A percentile compares a stretch with the other conserved stretches of the same genome.
These are phyloP conservation scores for Amphiprion percula DNA, from an alignment of 2,113 vertebrate genomes.

Conservation along the genomic window DNA sequence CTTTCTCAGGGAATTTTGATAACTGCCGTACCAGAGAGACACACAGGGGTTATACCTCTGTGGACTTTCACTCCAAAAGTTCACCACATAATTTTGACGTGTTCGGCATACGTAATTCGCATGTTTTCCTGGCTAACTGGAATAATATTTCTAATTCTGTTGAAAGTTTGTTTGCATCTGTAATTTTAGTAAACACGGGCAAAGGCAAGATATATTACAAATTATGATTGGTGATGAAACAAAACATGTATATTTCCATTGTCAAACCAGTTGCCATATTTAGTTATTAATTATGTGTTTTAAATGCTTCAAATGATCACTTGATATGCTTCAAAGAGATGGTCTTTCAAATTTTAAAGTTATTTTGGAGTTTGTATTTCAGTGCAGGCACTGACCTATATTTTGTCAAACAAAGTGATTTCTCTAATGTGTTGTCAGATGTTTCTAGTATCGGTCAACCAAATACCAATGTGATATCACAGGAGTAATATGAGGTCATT, in stretches of 20 bases:
- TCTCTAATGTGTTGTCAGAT: not conserved
- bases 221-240: not conserved
- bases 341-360: too few relatives aligned
- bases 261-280: too few relatives aligned
- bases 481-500: not conserved
- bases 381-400: too few relatives aligned
- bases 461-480: not conserved
- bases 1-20: constrained; percentile 1
- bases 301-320: too few relatives aligned
- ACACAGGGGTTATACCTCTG: not conserved
- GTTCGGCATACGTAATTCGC: not conserved
- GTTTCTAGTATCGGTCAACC: too few relatives aligned
- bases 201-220: not conserved
- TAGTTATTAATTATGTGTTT: too few relatives aligned
- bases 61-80: not conserved
- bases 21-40: not conserved
- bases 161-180: not conserved
- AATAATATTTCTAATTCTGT: not conserved
- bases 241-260: too few relatives aligned
- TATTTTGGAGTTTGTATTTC: too few relatives aligned
- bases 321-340: too few relatives aligned
- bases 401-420: not conserved
- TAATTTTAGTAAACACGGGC: not conserved
- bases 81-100: not conserved
- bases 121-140: not conserved